Evolutionary conservation across 2,888 invertebrate species (phyloP).

Genomic region (Anthophora plumipes): DNA sequence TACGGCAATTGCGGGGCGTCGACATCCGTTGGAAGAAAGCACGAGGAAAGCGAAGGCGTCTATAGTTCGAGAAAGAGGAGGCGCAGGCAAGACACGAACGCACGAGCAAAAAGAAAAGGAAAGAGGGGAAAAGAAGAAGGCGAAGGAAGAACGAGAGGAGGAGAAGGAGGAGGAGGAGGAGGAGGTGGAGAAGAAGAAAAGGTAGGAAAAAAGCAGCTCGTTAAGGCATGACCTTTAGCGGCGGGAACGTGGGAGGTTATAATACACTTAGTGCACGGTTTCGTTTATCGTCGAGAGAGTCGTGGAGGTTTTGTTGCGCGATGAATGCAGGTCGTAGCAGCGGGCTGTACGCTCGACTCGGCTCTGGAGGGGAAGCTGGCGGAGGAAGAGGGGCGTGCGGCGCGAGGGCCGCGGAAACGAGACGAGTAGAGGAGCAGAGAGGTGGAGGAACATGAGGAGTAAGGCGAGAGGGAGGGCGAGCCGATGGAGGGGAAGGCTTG

Average conservation of each 20-base stretch:
- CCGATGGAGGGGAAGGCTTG: constrained; percentile 60
- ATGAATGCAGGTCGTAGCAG: constrained; percentile 74
- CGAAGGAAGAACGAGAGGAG: constrained; percentile 1
- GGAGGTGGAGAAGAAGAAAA: constrained; percentile 41
- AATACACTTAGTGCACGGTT: constrained; percentile 76
- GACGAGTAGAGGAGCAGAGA: constrained; percentile 57
- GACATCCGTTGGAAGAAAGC: constrained; percentile 27
- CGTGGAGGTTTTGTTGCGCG: constrained; percentile 70
- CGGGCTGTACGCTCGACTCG: constrained; percentile 55
- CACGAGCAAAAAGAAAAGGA: neutral
- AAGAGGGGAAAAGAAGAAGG: neutral
- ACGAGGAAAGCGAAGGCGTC: constrained; percentile 27
- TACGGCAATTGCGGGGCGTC: constrained; percentile 14
- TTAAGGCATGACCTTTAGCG: constrained; percentile 83
- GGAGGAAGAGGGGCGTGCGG: constrained; percentile 8
- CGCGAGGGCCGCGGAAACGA: constrained; percentile 57
- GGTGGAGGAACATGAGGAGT: too few species aligned
- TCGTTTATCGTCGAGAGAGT: constrained; percentile 72
- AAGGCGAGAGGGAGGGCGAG: constrained; percentile 46
- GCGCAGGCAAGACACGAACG: neutral
- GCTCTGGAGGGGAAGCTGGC: too few species aligned
- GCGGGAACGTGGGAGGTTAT: constrained; percentile 82
- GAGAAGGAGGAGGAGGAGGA: constrained; percentile 23
- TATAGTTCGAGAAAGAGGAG: neutral
- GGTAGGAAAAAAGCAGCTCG: constrained; percentile 76